These are phyloP conservation scores for Drosophila fuyamai DNA, from an alignment of 1,140 invertebrate genomes.

Conservation along the genomic window DNA sequence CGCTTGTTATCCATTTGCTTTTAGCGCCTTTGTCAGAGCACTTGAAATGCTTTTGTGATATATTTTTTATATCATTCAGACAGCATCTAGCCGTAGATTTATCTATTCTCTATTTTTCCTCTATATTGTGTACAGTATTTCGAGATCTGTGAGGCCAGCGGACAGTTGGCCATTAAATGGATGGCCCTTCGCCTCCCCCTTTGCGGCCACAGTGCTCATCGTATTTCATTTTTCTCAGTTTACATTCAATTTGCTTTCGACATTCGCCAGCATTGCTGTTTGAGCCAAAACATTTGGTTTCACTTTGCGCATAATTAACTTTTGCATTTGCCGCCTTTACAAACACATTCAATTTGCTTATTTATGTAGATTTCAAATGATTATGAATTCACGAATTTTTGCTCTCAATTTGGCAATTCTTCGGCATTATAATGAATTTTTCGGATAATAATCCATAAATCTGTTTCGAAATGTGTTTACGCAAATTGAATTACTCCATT, in stretches of 20 bases:
- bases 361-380: conserved; percentile 30
- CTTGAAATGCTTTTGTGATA: conserved; percentile 51
- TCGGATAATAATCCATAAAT: conserved; percentile 40
- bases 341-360: conserved; percentile 33
- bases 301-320: conserved; percentile 66
- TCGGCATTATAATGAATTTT: conserved; percentile 19
- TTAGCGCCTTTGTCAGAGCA: conserved; percentile 53
- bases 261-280: conserved; percentile 29
- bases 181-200: conserved; percentile 7
- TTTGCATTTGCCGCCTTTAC: conserved; percentile 43
- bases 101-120: conserved; percentile 29
- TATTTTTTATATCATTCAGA: conserved; percentile 49
- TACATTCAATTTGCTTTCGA: conserved; percentile 61
- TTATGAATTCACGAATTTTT: conserved; percentile 33
- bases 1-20: conserved; percentile 46
- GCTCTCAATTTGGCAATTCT: conserved; percentile 33
- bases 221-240: conserved; percentile 55
- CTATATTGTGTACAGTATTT: conserved; percentile 18
- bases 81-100: conserved; percentile 46
- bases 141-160: conserved; percentile 22
- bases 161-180: conserved; percentile 59
- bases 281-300: conserved; percentile 66
- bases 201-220: conserved; percentile 21
- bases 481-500: not conserved
- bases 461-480: conserved; percentile 18